Conservation (phyloP, 2,888 invertebrate genomes). For the Dusona sp. region DNA sequence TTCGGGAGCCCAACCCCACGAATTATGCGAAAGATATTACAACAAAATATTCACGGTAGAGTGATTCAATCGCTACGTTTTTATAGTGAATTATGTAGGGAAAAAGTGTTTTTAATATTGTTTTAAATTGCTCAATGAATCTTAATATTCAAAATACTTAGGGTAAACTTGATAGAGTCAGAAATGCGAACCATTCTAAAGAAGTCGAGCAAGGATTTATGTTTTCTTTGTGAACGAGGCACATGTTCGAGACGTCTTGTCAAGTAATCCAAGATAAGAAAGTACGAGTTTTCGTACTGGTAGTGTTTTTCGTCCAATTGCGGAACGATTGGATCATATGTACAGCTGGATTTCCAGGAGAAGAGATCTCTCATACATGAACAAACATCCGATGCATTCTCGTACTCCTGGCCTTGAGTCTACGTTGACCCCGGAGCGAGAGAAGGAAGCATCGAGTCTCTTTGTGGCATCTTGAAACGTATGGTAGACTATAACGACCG, state of each 20-base stretch:
- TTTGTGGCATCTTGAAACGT: constrained; percentile 15
- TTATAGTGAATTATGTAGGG: background rate
- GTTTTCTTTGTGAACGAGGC: constrained; percentile 24
- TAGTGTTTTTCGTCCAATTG: constrained; percentile 1
- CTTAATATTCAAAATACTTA: background rate
- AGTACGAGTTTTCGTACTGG: constrained; percentile 35
- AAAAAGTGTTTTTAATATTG: background rate
- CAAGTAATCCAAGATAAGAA: constrained; percentile 52
- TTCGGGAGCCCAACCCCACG: constrained; percentile 22
- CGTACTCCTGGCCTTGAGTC: constrained; percentile 59
- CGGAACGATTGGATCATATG: constrained; percentile 14
- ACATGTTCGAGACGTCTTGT: constrained; percentile 41
- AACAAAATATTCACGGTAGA: constrained; percentile 31
- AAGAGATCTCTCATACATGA: constrained; percentile 13
- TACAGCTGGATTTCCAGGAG: constrained; percentile 35
- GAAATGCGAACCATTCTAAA: background rate
- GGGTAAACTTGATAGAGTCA: background rate
- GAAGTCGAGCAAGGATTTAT: constrained; percentile 15
- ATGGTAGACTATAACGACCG: constrained; percentile 5
- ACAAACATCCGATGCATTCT: constrained; percentile 50
- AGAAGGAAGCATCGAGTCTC: constrained; percentile 28
- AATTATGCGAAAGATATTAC: constrained; percentile 53
- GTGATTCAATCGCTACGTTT: constrained; percentile 31
- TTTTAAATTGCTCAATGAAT: constrained; percentile 4
- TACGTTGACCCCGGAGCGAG: constrained; percentile 47